Percentiles rank a stretch among this genome's conserved stretches.
phyloP scores from a whole-genome alignment of 1,140 invertebrate species.

The Drosophila sproati region DNA sequence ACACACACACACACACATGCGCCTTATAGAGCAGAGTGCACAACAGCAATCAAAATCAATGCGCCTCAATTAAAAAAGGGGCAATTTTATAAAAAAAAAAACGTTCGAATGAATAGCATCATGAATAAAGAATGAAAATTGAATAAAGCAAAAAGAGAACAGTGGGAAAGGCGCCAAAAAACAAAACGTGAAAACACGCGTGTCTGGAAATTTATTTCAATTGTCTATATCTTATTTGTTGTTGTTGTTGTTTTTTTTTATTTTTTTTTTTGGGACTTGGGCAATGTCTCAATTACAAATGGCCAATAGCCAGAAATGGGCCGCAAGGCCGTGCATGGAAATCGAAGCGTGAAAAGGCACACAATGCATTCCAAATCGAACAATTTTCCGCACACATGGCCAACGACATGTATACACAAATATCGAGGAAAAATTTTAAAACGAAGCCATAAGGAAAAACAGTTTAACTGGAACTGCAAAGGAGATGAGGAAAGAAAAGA shows the following conservation, averaged over 20 bases:
- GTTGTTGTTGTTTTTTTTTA: constrained; percentile 8
- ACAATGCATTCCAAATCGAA: constrained; percentile 47
- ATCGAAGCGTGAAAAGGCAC: constrained; percentile 22
- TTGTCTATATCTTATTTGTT: constrained; percentile 17
- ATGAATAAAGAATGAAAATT: constrained; percentile 23
- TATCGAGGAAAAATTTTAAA: constrained; percentile 37
- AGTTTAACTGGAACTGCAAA: constrained; percentile 46
- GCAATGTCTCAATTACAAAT: constrained; percentile 69
- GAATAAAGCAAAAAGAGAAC: background rate
- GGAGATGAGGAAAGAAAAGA: constrained; percentile 2
- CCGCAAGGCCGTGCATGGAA: constrained; percentile 32
- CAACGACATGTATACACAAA: background rate
- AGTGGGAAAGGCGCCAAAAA: constrained; percentile 57
- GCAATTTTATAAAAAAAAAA: constrained; percentile 15
- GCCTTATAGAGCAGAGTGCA: constrained; percentile 42
- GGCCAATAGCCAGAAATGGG: constrained; percentile 31
- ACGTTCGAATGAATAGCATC: constrained; percentile 20
- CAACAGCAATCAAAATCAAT: constrained; percentile 74
- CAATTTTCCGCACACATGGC: constrained; percentile 74
- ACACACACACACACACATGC: constrained; percentile 29
- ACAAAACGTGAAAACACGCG: constrained; percentile 29
- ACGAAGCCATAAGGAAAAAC: constrained; percentile 46
- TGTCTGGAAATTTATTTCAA: constrained; percentile 38
- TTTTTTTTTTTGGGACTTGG: constrained; percentile 18
- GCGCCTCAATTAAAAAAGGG: constrained; percentile 69